Evolutionary conservation across 2,797 vertebrate genomes (phyloP).

Genomic region (Sebastes paucispinis): DNA sequence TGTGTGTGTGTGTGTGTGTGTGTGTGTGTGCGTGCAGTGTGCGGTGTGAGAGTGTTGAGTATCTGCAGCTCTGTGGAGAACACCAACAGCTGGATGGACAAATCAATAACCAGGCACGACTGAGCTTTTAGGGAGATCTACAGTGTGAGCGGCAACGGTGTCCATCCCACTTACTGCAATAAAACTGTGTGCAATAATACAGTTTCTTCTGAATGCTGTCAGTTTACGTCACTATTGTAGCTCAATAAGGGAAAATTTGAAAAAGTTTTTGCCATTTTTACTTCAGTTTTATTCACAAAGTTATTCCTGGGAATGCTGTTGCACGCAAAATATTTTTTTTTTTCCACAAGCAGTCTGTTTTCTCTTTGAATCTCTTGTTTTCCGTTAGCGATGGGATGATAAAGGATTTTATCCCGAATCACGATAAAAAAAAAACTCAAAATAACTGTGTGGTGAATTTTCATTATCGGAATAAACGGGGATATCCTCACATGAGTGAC

Average conservation of each 20-base stretch:
- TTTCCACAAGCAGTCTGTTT: neutral
- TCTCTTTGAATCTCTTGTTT: neutral
- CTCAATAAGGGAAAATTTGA: neutral
- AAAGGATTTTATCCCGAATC: too few species aligned
- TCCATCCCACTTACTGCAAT: neutral
- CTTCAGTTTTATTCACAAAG: neutral
- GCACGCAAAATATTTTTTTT: neutral
- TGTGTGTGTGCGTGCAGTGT: neutral
- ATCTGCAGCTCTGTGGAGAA: slow-evolving; percentile 8
- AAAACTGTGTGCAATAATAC: neutral
- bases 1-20: neutral
- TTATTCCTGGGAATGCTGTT: neutral
- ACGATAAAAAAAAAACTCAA: too few species aligned
- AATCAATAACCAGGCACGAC: neutral
- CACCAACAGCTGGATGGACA: neutral
- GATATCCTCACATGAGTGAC: too few species aligned
- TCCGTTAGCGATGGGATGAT: too few species aligned
- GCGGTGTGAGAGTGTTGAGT: neutral
- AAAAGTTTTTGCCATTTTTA: neutral
- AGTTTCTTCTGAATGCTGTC: neutral
- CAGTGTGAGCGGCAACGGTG: neutral
- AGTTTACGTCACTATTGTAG: neutral
- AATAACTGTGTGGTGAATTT: too few species aligned
- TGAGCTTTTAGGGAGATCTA: neutral
- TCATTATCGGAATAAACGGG: too few species aligned